Base-by-base conservation (phyloP, 2,797 vertebrate genomes). In the Sebastes taczanowskii region DNA sequence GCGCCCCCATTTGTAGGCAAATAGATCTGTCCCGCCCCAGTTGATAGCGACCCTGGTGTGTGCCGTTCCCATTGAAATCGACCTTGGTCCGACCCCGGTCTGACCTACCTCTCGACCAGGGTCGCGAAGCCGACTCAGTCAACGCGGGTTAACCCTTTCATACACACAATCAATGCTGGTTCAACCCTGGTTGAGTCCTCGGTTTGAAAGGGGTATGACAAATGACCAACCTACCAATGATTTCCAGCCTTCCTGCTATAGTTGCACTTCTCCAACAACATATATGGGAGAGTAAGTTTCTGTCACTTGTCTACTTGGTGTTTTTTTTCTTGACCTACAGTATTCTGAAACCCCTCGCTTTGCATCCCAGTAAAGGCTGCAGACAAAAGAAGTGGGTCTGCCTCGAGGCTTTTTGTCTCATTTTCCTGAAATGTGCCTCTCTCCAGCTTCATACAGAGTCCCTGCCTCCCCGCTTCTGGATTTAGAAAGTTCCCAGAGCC, bases 401-500 rank as follows among this genome's bases (percentile, higher is more conserved):
- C 35, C 71, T 65, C 16, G 3, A 56, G 4, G 58, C 3, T 16
- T 61, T 71, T 74, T 77, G 72, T 72, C 46, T 76, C 34, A 13
- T 80, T 77, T 76, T 22, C 30, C 52, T 59, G 2, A 82, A 77
- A 76, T 63, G 27, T 62, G 46, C 34, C 53, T 56, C 30, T 32
- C 20, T 78, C 53, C 18, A 60, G 38, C 65, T 80, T 71, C 53
- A 62, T 63, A 55, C 42, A 0, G 14, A 75, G 71, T 53, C 8
- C 61, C 42, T 46, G 42, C 42, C 42, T 46, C 16, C 34, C 7
- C 11, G 58, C 32, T 52, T 79, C 59, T 76, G 59, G 75, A 80
- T 82, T 89, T 77, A 80, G 61, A 18, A 61, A 59, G 53, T 52
- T 87, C 77, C 80, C 75, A 70, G 14, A 82, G 67, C 35, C 62